Evolutionary conservation across 1,140 invertebrate species (phyloP), one percentile per base, ranked within the genome.

Genomic region (Cyclina sinensis): DNA sequence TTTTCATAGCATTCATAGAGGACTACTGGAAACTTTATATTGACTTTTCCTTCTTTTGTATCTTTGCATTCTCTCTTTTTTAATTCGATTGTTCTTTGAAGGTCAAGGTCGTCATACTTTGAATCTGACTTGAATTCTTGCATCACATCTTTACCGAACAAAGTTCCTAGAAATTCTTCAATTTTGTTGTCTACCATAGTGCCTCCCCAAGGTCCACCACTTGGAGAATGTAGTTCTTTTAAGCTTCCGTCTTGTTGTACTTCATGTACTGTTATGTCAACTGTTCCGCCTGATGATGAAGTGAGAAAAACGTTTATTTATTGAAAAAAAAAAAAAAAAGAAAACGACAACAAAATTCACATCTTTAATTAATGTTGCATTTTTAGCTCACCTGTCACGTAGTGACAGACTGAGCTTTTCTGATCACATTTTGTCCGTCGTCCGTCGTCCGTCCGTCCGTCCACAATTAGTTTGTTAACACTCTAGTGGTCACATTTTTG

Each of bases 171-270:
- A n/a, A 89, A 84, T 18, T 89, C 54, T 0, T 76, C 14, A 16
- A 91, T 81, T 1, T 32, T 43, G 65, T 79, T 54, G 46, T 91
- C 89, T 4, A 90, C 85, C 7, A 82, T 35, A 24, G 82, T 90
- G n/a, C 91, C 91, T 11, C 89, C 91, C 86, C 91, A 91, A 14
- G 62, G 48, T 24, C 89, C 89, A 24, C 91, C 91, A 27, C 68
- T 79, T 14, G 89, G 86, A 24, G 70, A 27, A 48, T 59, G 24
- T 4, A 89, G 62, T 24, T 90, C 89, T 48, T 57, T 30, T 18
- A 91, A 35, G 39, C 57, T 78, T 30, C 87, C 89, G 16, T 89
- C 73, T 27, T 32, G 18, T 43, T 51, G 62, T 48, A 79, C 78
- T 27, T 62, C 37, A 48, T 90, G 87, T 4, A 84, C 87, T 14